phyloP scores from a whole-genome alignment of 1,140 invertebrate species.

The Listronotus oregonensis region DNA sequence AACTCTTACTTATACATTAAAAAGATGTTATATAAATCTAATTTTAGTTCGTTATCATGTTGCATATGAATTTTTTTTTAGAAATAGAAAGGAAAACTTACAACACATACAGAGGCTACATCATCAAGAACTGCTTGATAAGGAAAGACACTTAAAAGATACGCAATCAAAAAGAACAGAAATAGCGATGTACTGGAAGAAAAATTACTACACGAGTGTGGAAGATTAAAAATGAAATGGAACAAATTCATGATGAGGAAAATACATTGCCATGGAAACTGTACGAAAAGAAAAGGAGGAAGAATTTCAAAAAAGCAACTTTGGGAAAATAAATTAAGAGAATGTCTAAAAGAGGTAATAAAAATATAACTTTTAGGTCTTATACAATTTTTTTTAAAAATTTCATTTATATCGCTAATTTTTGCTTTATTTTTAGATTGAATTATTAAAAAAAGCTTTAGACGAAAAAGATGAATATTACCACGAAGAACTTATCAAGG shows the following conservation, averaged over 20 bases:
- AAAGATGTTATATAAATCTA: too few species aligned
- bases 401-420: too few species aligned
- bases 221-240: slow-evolving; percentile 65
- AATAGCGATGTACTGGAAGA: slow-evolving; percentile 62
- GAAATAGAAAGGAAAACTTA: slow-evolving; percentile 59
- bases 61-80: background rate
- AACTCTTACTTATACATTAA: too few species aligned
- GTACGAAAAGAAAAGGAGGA: slow-evolving; percentile 58
- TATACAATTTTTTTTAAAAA: too few species aligned
- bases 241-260: slow-evolving; percentile 66
- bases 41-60: too few species aligned
- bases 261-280: slow-evolving; percentile 61
- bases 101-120: slow-evolving; percentile 55
- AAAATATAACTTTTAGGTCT: too few species aligned
- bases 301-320: slow-evolving; percentile 60
- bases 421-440: slow-evolving; percentile 64
- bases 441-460: slow-evolving; percentile 61
- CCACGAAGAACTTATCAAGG: slow-evolving; percentile 61
- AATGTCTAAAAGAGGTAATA: slow-evolving; percentile 61
- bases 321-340: slow-evolving; percentile 61
- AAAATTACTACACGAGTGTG: slow-evolving; percentile 57
- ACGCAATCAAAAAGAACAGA: slow-evolving; percentile 63
- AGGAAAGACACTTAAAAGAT: slow-evolving; percentile 60
- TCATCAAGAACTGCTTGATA: slow-evolving; percentile 59
- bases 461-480: slow-evolving; percentile 62